Percentiles rank a stretch among this genome's conserved stretches.
These are phyloP conservation scores for Theonella swinhoei DNA, from an alignment of 37 sponge, comb jelly and placozoan species.

Conservation along the genomic window DNA sequence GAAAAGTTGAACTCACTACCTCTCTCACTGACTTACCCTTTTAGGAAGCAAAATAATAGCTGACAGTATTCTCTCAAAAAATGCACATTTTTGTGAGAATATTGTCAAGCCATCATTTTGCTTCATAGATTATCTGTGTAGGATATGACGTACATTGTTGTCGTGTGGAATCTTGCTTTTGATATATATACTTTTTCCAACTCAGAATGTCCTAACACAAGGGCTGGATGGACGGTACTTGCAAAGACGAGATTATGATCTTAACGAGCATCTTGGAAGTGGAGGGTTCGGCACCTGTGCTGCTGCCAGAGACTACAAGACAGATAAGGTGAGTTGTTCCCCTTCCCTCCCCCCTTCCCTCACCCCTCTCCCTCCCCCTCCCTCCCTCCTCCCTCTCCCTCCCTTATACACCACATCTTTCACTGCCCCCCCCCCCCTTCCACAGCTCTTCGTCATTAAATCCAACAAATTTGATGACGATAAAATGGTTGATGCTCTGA, in stretches of 20 bases:
- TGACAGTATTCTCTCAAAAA: too few relatives aligned
- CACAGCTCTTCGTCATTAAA: slow-evolving; percentile 46
- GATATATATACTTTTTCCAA: too few relatives aligned
- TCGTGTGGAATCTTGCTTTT: too few relatives aligned
- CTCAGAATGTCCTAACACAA: not conserved
- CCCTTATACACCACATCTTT: too few relatives aligned
- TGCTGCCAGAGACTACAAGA: slow-evolving; percentile 9
- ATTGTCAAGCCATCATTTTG: too few relatives aligned
- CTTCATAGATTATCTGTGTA: too few relatives aligned
- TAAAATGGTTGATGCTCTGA: slow-evolving; percentile 10
- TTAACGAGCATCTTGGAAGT: not conserved
- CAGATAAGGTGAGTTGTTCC: not conserved
- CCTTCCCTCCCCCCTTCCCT: not conserved
- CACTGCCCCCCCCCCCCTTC: not conserved
- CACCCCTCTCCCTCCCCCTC: too few relatives aligned
- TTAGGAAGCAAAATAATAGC: too few relatives aligned
- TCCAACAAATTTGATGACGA: slow-evolving; percentile 8
- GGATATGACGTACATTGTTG: too few relatives aligned
- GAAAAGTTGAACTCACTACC: too few relatives aligned
- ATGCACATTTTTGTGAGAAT: too few relatives aligned
- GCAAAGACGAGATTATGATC: slow-evolving; percentile 20
- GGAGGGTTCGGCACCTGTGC: slow-evolving; percentile 51
- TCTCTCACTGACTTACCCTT: too few relatives aligned
- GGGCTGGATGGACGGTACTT: slow-evolving; percentile 14
- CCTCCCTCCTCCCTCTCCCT: not conserved